Conservation (phyloP, 2,113 vertebrate species). For the Pholis gunnellus region DNA sequence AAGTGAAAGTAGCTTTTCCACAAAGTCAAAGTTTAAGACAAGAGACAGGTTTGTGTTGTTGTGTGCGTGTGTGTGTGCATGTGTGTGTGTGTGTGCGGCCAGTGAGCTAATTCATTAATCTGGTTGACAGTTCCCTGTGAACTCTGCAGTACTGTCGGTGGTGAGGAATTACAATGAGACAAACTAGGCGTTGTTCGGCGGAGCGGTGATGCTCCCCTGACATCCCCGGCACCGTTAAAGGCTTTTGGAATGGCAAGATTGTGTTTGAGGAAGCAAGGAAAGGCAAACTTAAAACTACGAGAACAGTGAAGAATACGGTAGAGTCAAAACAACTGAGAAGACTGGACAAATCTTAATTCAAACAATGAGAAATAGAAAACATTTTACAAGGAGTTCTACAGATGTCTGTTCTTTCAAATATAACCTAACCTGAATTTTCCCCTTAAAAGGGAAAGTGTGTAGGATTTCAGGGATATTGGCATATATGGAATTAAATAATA, state of each 20-base stretch:
- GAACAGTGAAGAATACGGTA: not conserved
- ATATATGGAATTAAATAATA: too few relatives aligned
- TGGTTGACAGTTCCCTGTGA: constrained; percentile 60
- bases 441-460: too few relatives aligned
- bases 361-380: not conserved
- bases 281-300: constrained; percentile 27
- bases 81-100: constrained; percentile 47
- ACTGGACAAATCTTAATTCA: not conserved
- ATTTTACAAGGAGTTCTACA: too few relatives aligned
- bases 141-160: constrained; percentile 38
- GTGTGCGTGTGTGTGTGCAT: constrained; percentile 26
- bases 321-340: constrained; percentile 4
- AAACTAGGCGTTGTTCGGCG: constrained; percentile 40
- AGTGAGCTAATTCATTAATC: constrained; percentile 66
- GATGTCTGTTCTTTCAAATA: too few relatives aligned
- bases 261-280: constrained; percentile 30
- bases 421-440: too few relatives aligned
- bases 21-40: constrained; percentile 54
- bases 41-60: constrained; percentile 38
- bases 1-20: constrained; percentile 34
- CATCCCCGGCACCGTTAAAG: constrained; percentile 33
- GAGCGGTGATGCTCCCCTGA: constrained; percentile 51
- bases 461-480: too few relatives aligned
- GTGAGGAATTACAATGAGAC: constrained; percentile 70
- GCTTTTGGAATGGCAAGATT: constrained; percentile 44